Evolutionary conservation across 2,113 vertebrate species (phyloP).

Genomic region (Misgurnus anguillicaudatus): DNA sequence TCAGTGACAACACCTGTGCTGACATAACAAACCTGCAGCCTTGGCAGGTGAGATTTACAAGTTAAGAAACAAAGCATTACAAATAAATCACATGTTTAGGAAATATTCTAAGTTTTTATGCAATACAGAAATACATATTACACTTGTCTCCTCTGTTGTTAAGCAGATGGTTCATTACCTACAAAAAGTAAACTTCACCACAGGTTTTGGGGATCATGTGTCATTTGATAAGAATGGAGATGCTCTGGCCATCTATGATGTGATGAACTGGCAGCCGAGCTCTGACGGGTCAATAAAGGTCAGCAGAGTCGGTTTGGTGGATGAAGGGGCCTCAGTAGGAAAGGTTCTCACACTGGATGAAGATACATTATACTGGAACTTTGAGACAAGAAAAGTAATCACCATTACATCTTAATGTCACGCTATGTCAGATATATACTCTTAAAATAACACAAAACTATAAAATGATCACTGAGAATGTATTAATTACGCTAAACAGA

Average conservation of each 20-base stretch:
- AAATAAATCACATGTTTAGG: not conserved
- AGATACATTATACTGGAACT: constrained; percentile 67
- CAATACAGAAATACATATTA: not conserved
- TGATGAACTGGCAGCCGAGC: not conserved
- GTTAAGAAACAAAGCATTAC: not conserved
- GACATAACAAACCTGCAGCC: constrained; percentile 62
- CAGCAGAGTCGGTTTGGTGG: constrained; percentile 6
- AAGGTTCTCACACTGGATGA: constrained; percentile 65
- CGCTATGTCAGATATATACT: too few relatives aligned
- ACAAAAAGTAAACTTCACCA: constrained; percentile 68
- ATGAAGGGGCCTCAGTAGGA: constrained; percentile 52
- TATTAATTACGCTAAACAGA: too few relatives aligned
- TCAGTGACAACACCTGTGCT: constrained; percentile 63
- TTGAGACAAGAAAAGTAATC: constrained; percentile 55
- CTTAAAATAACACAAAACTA: too few relatives aligned
- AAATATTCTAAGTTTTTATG: not conserved
- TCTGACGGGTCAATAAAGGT: not conserved
- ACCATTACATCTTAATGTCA: too few relatives aligned
- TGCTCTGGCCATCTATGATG: constrained; percentile 42
- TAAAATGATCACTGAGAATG: not conserved
- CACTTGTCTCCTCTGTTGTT: not conserved
- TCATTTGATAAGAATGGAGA: constrained; percentile 74
- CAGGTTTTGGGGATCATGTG: constrained; percentile 68
- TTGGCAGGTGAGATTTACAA: constrained; percentile 65
- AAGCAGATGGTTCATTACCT: constrained; percentile 67